Base-by-base conservation (phyloP, 2,113 vertebrate genomes). In the Brachyhypopomus gauderio region DNA sequence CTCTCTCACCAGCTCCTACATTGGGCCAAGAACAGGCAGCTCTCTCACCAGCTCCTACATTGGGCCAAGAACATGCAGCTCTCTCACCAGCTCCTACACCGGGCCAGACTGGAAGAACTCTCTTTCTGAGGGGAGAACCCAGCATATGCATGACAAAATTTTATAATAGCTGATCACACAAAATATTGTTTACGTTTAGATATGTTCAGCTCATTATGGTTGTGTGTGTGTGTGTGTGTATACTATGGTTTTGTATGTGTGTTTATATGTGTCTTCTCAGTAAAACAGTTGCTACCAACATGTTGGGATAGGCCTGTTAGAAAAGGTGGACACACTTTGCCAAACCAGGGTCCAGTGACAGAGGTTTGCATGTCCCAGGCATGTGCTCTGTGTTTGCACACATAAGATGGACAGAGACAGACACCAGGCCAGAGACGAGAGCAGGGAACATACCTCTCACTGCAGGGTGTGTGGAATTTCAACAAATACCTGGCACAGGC, bases 381-480 rank as follows among this genome's bases (percentile, higher is more conserved):
- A 88, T 91, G 90, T 89, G 91, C 85, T 85, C 88, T 77, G 75
- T 87, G 85, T 84, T 77, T 85, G 83, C 79, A 79, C 87, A 85
- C 81, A 86, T 78, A 79, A 90, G 86, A 89, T 83, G 79, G 88
- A 81, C 89, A 90, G 87, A 92, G 88, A 89, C 87, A 87, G 88
- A 81, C 90, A 82, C 87, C 91, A 89, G 87, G 88, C 85, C 66
- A 19, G 78, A 85, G 80, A 85, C 85, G 79, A 85, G 84, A 87
- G 83, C 84, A 80, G 78, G 79, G 86, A 84, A 83, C 93, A 94
- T 95, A 92, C 90, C 93, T 92, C 90, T 92, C 93, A 89, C 94
- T 85, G 90, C 88, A 88, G 94, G 95, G 94, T 91, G 93, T 92
- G 92, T 93, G 93, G 95, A 95, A 95, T 95, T 93, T 92, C 88